Conservation (phyloP, 2,888 invertebrate species). For the Teinopalpus imperialis region DNA sequence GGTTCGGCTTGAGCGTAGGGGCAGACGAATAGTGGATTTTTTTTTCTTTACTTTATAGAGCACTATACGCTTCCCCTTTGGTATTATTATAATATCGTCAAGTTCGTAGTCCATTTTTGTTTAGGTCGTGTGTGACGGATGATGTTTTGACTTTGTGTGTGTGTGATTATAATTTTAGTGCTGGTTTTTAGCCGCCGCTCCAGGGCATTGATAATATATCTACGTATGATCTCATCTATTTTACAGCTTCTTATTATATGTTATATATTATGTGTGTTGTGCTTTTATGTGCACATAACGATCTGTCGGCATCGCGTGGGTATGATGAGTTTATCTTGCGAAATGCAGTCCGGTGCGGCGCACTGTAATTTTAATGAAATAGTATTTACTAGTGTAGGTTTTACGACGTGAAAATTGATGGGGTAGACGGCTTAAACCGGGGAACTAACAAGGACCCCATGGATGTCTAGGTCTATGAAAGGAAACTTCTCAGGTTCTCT, state of each 20-base stretch:
- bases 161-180: slow-evolving; percentile 29
- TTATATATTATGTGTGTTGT: slow-evolving; percentile 15
- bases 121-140: slow-evolving; percentile 64
- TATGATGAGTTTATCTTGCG: slow-evolving; percentile 13
- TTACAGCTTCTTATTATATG: slow-evolving; percentile 16
- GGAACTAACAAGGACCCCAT: slow-evolving; percentile 12
- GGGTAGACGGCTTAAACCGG: not conserved
- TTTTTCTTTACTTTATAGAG: slow-evolving; percentile 37
- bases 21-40: slow-evolving; percentile 61
- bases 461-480: too few relatives aligned
- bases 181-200: slow-evolving; percentile 30
- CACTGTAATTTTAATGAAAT: slow-evolving; percentile 14
- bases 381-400: slow-evolving; percentile 7
- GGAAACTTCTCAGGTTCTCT: too few relatives aligned
- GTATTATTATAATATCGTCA: slow-evolving; percentile 81
- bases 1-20: slow-evolving; percentile 64
- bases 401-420: slow-evolving; percentile 13
- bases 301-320: slow-evolving; percentile 9
- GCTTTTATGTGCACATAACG: slow-evolving; percentile 11
- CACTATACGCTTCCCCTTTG: slow-evolving; percentile 44
- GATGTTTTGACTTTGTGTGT: slow-evolving; percentile 53
- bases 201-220: slow-evolving; percentile 25
- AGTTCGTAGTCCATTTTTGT: slow-evolving; percentile 59
- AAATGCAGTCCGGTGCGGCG: not conserved
- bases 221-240: slow-evolving; percentile 14